Conservation (phyloP, 2,888 invertebrate genomes). For the Galerucella calmariensis region DNA sequence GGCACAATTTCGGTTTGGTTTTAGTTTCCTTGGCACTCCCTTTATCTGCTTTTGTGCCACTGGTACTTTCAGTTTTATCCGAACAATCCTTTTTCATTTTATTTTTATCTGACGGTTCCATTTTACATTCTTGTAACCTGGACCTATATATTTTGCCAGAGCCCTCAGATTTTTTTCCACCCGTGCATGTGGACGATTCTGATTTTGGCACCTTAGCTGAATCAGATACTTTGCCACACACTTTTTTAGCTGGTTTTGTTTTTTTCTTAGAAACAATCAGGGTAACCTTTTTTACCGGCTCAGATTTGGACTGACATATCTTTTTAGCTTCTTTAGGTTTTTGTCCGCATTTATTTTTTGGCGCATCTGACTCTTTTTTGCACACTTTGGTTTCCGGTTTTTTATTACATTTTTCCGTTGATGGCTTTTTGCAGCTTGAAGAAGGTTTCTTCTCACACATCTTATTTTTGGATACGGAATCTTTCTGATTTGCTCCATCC, state of each 20-base stretch:
- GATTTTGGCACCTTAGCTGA: background rate
- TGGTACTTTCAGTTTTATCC: background rate
- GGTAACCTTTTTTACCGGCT: background rate
- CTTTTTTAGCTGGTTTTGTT: background rate
- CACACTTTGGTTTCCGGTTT: background rate
- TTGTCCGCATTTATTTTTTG: constrained; percentile 9
- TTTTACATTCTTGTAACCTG: background rate
- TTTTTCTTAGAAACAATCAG: background rate
- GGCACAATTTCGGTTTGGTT: background rate
- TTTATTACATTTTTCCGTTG: too few relatives aligned
- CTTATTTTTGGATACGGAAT: background rate
- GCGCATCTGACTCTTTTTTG: background rate
- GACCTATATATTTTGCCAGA: background rate
- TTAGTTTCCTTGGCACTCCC: background rate
- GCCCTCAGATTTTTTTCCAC: background rate
- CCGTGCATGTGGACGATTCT: background rate
- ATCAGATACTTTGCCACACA: background rate
- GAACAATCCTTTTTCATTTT: background rate
- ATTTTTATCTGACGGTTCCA: background rate
- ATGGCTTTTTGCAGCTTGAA: background rate
- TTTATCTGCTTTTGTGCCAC: background rate
- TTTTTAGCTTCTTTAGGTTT: background rate
- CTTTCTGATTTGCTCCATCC: background rate
- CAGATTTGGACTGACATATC: background rate
- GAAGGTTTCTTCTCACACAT: background rate